These are phyloP conservation scores for Alloplasta piceator DNA, from an alignment of 2,888 invertebrate species.

Conservation along the genomic window DNA sequence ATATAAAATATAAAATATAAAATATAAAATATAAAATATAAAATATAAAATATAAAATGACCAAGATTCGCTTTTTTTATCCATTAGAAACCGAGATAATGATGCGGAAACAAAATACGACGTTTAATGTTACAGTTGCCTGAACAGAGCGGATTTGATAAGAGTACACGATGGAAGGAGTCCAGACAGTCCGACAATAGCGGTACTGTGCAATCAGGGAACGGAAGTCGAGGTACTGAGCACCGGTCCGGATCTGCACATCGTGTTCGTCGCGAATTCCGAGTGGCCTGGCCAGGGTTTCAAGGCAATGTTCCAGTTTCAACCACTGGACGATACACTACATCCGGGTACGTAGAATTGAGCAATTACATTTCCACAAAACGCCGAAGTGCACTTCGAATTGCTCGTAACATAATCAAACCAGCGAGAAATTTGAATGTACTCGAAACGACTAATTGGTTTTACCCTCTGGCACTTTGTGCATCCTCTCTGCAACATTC, in stretches of 20 bases:
- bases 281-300: constrained; percentile 91
- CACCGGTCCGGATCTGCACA: constrained; percentile 91
- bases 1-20: too few relatives aligned
- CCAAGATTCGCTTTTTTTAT: background rate
- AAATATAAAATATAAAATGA: background rate
- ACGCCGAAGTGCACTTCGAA: constrained; percentile 20
- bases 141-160: constrained; percentile 92
- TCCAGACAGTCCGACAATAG: constrained; percentile 89
- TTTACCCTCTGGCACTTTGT: background rate
- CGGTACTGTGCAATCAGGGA: constrained; percentile 92
- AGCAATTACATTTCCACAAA: constrained; percentile 32
- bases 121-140: constrained; percentile 87
- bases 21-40: too few relatives aligned
- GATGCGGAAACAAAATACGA: constrained; percentile 6
- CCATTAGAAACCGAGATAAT: background rate
- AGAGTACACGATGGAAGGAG: constrained; percentile 93
- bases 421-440: constrained; percentile 26
- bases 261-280: constrained; percentile 94
- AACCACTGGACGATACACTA: constrained; percentile 85
- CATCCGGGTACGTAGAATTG: constrained; percentile 68
- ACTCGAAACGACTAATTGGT: constrained; percentile 41
- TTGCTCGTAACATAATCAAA: constrained; percentile 39
- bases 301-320: constrained; percentile 90
- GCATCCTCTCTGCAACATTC: too few relatives aligned
- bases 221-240: constrained; percentile 92